Evolutionary conservation across 2,797 vertebrate species (phyloP).

Genomic region (Sitta carolinensis): DNA sequence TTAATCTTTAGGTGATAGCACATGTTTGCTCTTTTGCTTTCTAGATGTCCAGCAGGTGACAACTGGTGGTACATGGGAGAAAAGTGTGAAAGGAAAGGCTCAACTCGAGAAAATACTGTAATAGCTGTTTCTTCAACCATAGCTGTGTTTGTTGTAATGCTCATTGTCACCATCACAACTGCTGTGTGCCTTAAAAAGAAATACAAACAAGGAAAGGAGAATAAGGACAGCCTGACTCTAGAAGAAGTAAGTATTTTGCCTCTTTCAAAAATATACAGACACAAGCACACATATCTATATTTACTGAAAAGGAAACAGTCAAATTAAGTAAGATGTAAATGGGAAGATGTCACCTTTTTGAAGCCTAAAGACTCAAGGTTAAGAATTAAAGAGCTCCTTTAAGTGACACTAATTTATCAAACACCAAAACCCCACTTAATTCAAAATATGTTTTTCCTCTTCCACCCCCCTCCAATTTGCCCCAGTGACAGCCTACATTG

Average conservation of each 20-base stretch:
- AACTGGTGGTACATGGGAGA: constrained; percentile 88
- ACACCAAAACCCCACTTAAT: neutral
- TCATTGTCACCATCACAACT: constrained; percentile 79
- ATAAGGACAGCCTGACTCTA: accelerated
- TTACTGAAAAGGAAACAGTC: neutral
- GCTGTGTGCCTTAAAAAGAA: constrained; percentile 82
- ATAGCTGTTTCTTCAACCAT: constrained; percentile 78
- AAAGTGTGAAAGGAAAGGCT: constrained; percentile 81
- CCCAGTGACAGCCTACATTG: neutral
- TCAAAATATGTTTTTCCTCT: neutral
- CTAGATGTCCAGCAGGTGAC: constrained; percentile 81
- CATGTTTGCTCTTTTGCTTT: neutral
- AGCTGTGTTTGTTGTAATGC: constrained; percentile 82
- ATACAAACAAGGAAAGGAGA: constrained; percentile 58
- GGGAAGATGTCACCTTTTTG: neutral
- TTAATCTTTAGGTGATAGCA: neutral
- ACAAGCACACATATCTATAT: neutral
- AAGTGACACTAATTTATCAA: neutral
- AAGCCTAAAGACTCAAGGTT: neutral
- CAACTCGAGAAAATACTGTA: constrained; percentile 67
- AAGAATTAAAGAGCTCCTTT: neutral
- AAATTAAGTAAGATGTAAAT: neutral
- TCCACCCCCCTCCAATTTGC: neutral
- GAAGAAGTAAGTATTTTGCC: constrained; percentile 69
- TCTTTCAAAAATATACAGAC: neutral